Percentiles rank a stretch among this genome's conserved stretches.
phyloP scores from a whole-genome alignment of 1,140 invertebrate species.

The Musca domestica region DNA sequence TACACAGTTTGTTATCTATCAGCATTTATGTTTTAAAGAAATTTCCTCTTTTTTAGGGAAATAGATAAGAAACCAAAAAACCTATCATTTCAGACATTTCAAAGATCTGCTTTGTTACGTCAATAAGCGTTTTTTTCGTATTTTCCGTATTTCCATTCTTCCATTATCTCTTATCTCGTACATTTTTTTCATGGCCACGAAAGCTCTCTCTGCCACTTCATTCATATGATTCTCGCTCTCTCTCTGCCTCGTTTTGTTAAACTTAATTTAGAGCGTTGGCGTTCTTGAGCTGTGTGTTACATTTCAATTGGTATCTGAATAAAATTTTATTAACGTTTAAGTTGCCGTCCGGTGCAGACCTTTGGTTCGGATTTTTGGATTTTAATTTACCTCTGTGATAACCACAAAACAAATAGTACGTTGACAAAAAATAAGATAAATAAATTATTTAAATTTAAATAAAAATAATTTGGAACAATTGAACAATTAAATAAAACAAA shows the following conservation, averaged over 20 bases:
- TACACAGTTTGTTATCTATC: too few relatives aligned
- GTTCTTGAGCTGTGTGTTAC: neutral
- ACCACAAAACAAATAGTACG: constrained; percentile 49
- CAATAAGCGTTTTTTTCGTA: too few relatives aligned
- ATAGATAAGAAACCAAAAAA: too few relatives aligned
- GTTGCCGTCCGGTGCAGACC: constrained; percentile 51
- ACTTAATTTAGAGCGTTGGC: neutral
- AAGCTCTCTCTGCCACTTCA: neutral
- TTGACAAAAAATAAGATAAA: constrained; percentile 26
- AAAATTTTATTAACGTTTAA: constrained; percentile 44
- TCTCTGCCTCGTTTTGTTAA: neutral
- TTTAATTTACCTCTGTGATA: constrained; percentile 50
- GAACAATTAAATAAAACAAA: constrained; percentile 2
- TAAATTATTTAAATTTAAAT: neutral
- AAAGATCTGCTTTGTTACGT: too few relatives aligned
- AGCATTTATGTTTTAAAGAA: too few relatives aligned
- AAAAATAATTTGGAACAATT: constrained; percentile 4
- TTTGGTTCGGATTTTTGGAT: constrained; percentile 32
- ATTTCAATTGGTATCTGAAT: neutral
- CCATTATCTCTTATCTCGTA: neutral
- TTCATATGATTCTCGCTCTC: neutral
- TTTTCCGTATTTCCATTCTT: neutral
- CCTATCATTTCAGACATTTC: too few relatives aligned
- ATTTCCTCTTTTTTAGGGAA: too few relatives aligned
- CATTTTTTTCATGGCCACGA: neutral